Percentiles rank a stretch among this genome's conserved stretches.
phyloP scores from a whole-genome alignment of 1,140 invertebrate species.

The Drosophila nikananu region DNA sequence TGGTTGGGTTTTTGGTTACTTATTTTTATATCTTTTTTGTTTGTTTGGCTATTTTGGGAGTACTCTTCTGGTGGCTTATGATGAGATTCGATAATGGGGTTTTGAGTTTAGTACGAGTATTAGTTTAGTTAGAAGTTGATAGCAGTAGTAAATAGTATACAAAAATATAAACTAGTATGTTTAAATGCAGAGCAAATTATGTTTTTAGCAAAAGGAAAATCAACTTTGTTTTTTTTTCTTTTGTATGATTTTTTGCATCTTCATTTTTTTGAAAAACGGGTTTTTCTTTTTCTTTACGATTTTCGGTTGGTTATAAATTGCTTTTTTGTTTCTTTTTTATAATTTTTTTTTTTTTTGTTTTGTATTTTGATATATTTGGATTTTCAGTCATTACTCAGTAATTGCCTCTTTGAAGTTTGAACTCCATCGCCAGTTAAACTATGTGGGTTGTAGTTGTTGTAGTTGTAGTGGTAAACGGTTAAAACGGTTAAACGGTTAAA shows the following conservation, averaged over 20 bases:
- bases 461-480: conserved; percentile 24
- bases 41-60: background rate
- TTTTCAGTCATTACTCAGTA: conserved; percentile 88
- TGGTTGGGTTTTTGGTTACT: conserved; percentile 3
- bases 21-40: background rate
- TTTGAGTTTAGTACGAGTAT: conserved; percentile 62
- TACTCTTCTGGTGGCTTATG: conserved; percentile 50
- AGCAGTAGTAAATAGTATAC: conserved; percentile 77
- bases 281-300: conserved; percentile 45
- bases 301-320: conserved; percentile 18
- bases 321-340: conserved; percentile 19
- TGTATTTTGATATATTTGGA: conserved; percentile 59
- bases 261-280: conserved; percentile 18
- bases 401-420: conserved; percentile 97
- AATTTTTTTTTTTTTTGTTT: conserved; percentile 39
- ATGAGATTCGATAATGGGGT: conserved; percentile 61
- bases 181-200: conserved; percentile 82
- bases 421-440: conserved; percentile 97
- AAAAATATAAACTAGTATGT: conserved; percentile 82
- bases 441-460: conserved; percentile 85
- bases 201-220: conserved; percentile 82
- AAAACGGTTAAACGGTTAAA: conserved; percentile 22
- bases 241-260: conserved; percentile 35
- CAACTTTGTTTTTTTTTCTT: conserved; percentile 35
- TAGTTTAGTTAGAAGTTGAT: conserved; percentile 78